Base-by-base conservation (phyloP, 2,888 invertebrate species). In the Oasisia sp. region DNA sequence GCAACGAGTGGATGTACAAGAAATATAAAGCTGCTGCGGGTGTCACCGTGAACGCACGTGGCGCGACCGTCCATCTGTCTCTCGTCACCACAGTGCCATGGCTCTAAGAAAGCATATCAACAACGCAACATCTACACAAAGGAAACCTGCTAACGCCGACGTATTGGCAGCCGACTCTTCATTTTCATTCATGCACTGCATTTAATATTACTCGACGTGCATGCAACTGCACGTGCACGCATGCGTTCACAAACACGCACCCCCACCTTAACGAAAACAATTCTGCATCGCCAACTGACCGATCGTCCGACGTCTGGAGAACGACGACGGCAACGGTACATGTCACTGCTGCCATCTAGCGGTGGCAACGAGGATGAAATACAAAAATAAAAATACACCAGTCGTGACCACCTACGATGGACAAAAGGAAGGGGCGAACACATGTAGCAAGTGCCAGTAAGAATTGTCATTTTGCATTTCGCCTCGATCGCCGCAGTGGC, bases 351-450 rank as follows among this genome's bases (percentile, higher is more conserved):
- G 74, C 74, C 74, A 74, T 74, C n/a, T 74, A 74, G 27, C 27
- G 74, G 27, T 74, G 74, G 74, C 74, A 74, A 7, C 74, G n/a
- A 74, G 74, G 74, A 74, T 74, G 74, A 74, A 74, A 74, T 74
- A 74, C 74, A 74, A 74, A 74, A 74, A 74, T 74, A 74, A 74
- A 74, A 74, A 74, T 74, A 74, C 74, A 74, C 74, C 74, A 74
- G 74, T 74, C 74, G n/a, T 74, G 27, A 74, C 74, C 74, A 74
- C 74, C 74, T 74, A 74, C 5, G 74, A 74, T 74, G 74, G 74
- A 74, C 74, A 74, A 74, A 19, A 74, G 27, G 74, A 74, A 74
- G 19, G 74, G n/a, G 74, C 27, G 74, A 74, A 74, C 74, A 74
- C 74, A 74, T 19, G 27, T 19, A 58, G 58, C 58, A 5, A 58